Conservation (phyloP, 1,140 invertebrate genomes). For the Drosophila miranda region DNA sequence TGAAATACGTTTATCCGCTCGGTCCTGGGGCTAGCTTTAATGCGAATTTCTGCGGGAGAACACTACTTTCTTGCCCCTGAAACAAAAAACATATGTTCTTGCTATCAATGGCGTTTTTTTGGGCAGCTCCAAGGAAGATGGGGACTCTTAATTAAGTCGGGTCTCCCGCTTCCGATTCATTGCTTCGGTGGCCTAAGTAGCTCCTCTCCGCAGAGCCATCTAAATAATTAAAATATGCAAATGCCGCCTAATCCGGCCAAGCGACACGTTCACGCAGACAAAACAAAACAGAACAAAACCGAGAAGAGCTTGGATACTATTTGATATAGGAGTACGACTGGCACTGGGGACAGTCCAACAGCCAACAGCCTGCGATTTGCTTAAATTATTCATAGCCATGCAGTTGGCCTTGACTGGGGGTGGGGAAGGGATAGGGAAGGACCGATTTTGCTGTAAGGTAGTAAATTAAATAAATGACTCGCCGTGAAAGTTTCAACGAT, state of each 20-base stretch:
- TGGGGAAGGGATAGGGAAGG: background rate
- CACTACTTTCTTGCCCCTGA: too few relatives aligned
- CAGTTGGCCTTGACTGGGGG: slow-evolving; percentile 23
- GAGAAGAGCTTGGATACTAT: background rate
- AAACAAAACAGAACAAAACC: slow-evolving; percentile 19
- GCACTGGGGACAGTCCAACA: slow-evolving; percentile 29
- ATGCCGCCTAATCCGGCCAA: slow-evolving; percentile 72
- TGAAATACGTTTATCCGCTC: slow-evolving; percentile 24
- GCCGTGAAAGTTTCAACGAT: slow-evolving; percentile 55
- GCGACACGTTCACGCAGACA: slow-evolving; percentile 69
- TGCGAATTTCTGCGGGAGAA: too few relatives aligned
- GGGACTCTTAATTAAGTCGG: slow-evolving; percentile 71
- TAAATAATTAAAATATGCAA: slow-evolving; percentile 81
- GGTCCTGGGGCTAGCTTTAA: slow-evolving; percentile 8
- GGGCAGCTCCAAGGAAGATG: slow-evolving; percentile 27
- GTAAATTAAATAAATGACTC: slow-evolving; percentile 71
- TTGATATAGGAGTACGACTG: background rate
- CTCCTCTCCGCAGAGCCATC: slow-evolving; percentile 70
- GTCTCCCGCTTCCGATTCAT: slow-evolving; percentile 57
- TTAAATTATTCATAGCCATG: slow-evolving; percentile 79
- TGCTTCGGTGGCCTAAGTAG: slow-evolving; percentile 60
- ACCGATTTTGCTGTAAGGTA: slow-evolving; percentile 43
- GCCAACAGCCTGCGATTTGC: slow-evolving; percentile 62
- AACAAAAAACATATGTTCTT: slow-evolving; percentile 28
- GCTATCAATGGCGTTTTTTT: slow-evolving; percentile 27